Evolutionary conservation across 2,888 invertebrate genomes (phyloP), one percentile per base, ranked within the genome.

Genomic region (Eumerus sabulonum): DNA sequence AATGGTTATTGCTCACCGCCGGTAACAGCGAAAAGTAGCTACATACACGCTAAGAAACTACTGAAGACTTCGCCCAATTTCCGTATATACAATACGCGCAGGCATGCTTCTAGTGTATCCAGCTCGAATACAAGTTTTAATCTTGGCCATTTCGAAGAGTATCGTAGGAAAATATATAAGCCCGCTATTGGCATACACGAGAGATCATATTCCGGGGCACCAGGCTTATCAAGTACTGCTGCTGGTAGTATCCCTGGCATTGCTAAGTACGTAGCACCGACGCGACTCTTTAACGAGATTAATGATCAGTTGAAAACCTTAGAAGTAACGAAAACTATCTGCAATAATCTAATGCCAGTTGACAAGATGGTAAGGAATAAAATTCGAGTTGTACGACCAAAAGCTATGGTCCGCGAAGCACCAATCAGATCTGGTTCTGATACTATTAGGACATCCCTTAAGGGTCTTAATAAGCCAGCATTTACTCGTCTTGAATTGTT

Each of bases 41-140:
- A 57, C 9, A 17, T 1, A 0, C 3, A 45, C 7, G 36, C 36
- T 2, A 84, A 82, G 18, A 82, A 82, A 35, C 11, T 82, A 1
- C 19, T 82, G 0, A 83, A 82, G 4, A 2, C 2, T 4, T 77
- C 82, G 0, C 83, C 84, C 0, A 84, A 83, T 62, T 84, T 82
- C 5, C 84, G 84, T 50, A 85, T 85, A 66, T 84, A 85, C 42
- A 77, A 82, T 9, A 57, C 82, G 0, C 73, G 83, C 1, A 82
- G 81, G 9, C 84, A 82, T 47, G 81, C 82, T 18, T 84, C 85
- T 1, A 84, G 83, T 60, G 81, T 81, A 3, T 82, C 83, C 5
- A 85, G 84, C 27, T 84, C 84, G 0, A 82, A 71, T 38, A 82
- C 83, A 0, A 85, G 83, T 54, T 51, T 84, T 1, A 64, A 81